phyloP scores from a whole-genome alignment of 2,113 vertebrate species.

The Motacilla tschutschensis region DNA sequence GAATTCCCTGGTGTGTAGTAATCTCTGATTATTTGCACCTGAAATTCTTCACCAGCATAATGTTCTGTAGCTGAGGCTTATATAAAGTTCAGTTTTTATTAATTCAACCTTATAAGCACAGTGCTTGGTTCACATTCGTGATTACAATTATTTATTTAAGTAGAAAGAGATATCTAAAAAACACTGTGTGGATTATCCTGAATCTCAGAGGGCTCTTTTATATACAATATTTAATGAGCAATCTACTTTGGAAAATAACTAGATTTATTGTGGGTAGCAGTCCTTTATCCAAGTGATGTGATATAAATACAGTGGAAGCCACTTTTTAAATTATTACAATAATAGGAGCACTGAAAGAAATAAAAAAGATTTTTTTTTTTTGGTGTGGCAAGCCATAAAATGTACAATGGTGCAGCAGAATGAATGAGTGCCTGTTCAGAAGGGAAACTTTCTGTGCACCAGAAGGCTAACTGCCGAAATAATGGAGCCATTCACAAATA shows the following conservation, averaged over 20 bases:
- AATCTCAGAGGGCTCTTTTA: constrained; percentile 53
- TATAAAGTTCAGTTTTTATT: constrained; percentile 68
- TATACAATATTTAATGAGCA: constrained; percentile 35
- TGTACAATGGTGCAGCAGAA: constrained; percentile 51
- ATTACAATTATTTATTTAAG: constrained; percentile 68
- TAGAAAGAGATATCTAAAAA: constrained; percentile 55
- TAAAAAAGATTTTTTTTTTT: constrained; percentile 22
- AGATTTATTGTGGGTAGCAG: constrained; percentile 52
- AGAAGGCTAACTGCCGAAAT: constrained; percentile 57
- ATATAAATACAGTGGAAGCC: constrained; percentile 59
- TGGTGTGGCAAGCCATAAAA: constrained; percentile 36
- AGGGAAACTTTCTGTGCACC: constrained; percentile 61
- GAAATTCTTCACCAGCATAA: constrained; percentile 58
- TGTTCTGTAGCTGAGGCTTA: constrained; percentile 43
- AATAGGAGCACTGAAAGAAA: constrained; percentile 53
- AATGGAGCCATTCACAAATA: constrained; percentile 69
- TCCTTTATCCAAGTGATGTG: constrained; percentile 32
- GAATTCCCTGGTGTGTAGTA: constrained; percentile 27
- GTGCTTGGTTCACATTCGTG: constrained; percentile 32
- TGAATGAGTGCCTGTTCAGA: constrained; percentile 61
- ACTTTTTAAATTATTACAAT: constrained; percentile 55
- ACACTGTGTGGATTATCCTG: constrained; percentile 46
- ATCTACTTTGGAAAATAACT: constrained; percentile 50
- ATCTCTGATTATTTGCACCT: constrained; percentile 57
- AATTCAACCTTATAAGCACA: constrained; percentile 64